phyloP scores from a whole-genome alignment of 2,888 invertebrate genomes.

The Dryococelus australis region DNA sequence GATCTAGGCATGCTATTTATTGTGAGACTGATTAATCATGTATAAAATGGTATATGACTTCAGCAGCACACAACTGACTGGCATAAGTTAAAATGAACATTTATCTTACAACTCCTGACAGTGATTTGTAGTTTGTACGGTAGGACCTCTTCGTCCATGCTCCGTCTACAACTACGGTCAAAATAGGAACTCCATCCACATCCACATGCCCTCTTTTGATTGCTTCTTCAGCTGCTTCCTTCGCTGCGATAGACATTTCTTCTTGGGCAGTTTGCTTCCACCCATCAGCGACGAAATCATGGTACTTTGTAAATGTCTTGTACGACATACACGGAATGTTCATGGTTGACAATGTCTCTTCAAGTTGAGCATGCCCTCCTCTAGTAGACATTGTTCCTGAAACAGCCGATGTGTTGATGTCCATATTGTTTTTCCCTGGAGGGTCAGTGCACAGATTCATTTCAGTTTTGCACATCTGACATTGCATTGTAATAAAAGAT shows the following conservation, averaged over 20 bases:
- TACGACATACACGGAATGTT: constrained; percentile 37
- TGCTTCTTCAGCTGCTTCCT: constrained; percentile 32
- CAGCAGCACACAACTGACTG: too few relatives aligned
- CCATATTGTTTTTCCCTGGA: background rate
- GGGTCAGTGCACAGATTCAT: background rate
- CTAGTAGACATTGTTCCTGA: constrained; percentile 36
- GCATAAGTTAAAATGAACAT: too few relatives aligned
- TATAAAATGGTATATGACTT: too few relatives aligned
- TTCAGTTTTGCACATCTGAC: constrained; percentile 23
- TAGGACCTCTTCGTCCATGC: constrained; percentile 37
- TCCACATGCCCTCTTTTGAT: constrained; percentile 24
- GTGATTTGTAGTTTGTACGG: constrained; percentile 32
- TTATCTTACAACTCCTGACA: constrained; percentile 36
- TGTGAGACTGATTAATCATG: too few relatives aligned
- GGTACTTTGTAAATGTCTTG: constrained; percentile 32
- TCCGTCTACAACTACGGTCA: constrained; percentile 36
- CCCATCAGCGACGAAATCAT: constrained; percentile 23
- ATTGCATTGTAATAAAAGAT: background rate
- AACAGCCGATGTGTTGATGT: constrained; percentile 38
- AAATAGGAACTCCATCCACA: constrained; percentile 34
- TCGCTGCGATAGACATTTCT: constrained; percentile 31
- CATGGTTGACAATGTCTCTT: constrained; percentile 32
- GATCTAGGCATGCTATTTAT: too few relatives aligned
- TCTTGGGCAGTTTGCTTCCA: constrained; percentile 21
- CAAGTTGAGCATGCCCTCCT: constrained; percentile 31